A percentile compares a stretch with the other conserved stretches of the same genome.
Conservation (phyloP, 2,113 vertebrate species). For the Ammospiza nelsoni region DNA sequence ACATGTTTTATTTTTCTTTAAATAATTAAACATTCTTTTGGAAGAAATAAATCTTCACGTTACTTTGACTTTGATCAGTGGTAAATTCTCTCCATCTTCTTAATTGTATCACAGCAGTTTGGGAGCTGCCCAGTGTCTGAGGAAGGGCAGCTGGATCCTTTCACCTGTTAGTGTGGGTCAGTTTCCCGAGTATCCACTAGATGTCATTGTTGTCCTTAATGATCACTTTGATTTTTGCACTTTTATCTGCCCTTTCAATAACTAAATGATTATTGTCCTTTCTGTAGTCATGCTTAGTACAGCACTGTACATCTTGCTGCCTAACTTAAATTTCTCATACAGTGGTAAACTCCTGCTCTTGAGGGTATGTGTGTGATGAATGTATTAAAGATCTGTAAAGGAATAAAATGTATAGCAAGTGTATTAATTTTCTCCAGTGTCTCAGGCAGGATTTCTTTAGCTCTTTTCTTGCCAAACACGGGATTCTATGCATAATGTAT, state of each 20-base stretch:
- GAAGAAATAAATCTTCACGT: background rate
- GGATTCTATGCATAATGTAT: background rate
- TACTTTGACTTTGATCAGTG: background rate
- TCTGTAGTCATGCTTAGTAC: background rate
- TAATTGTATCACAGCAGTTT: background rate
- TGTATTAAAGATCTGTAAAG: background rate
- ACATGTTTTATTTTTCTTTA: background rate
- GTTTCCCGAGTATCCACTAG: slow-evolving; percentile 66
- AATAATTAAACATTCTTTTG: background rate
- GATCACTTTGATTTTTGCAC: background rate
- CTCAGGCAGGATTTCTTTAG: background rate
- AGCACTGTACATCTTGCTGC: background rate
- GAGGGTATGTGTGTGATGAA: background rate
- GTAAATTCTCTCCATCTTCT: background rate
- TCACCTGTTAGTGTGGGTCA: background rate
- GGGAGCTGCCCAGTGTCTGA: accelerated
- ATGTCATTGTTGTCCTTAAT: slow-evolving; percentile 73
- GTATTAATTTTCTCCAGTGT: background rate
- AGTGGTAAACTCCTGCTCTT: background rate
- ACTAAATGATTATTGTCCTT: background rate
- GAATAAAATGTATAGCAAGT: background rate
- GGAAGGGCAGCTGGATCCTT: too few relatives aligned
- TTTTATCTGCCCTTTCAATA: background rate
- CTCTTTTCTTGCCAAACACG: background rate
- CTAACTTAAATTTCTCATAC: background rate